Conservation (phyloP, 2,113 vertebrate species). For the Lophius piscatorius region DNA sequence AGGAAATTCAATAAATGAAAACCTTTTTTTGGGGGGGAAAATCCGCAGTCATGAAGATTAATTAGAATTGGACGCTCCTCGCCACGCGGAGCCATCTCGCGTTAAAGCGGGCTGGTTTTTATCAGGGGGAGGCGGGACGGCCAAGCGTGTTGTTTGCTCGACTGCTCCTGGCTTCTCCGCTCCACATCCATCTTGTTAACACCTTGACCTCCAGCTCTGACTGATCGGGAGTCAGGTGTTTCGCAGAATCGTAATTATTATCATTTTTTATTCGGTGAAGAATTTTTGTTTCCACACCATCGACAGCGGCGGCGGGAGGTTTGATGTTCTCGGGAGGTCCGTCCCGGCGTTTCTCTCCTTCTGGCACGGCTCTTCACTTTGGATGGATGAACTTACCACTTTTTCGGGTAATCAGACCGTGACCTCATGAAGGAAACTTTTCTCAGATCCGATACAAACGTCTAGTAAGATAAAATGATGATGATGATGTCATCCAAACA, state of each 20-base stretch:
- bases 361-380: no score
- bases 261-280: conserved; percentile 16
- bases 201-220: conserved; percentile 46
- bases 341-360: no score
- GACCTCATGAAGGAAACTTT: no score
- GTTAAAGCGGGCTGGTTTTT: conserved; percentile 52
- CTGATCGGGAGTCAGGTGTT: conserved; percentile 24
- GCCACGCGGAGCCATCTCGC: conserved; percentile 36
- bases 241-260: conserved; percentile 20
- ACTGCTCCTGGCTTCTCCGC: conserved; percentile 43
- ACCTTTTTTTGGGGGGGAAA: conserved; percentile 40
- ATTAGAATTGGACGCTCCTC: conserved; percentile 52
- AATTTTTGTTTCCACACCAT: background rate
- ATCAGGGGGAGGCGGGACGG: conserved; percentile 37
- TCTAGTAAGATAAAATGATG: no score
- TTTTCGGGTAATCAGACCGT: no score
- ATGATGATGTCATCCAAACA: no score
- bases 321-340: no score
- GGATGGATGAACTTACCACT: no score
- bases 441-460: no score
- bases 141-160: conserved; percentile 41
- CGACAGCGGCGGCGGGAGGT: no score
- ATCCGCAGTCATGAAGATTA: conserved; percentile 46
- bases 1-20: conserved; percentile 61
- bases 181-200: conserved; percentile 57